Evolutionary conservation across 2,888 invertebrate genomes (phyloP), one percentile per base, ranked within the genome.

Genomic region (Mythimna ferrago): DNA sequence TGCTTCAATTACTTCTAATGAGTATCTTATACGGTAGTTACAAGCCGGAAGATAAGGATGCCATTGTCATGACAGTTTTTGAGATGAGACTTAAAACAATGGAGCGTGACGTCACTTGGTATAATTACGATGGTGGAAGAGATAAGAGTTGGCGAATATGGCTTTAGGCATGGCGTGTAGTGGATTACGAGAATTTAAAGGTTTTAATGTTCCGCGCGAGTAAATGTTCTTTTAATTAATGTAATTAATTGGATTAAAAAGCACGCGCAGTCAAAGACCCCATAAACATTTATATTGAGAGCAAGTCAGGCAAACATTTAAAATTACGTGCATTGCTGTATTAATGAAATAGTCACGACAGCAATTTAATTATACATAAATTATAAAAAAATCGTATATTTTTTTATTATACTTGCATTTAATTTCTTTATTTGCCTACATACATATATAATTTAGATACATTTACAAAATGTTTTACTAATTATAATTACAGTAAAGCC

Each of bases 31-130:
- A 70, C 2, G 56, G 71, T 41, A 68, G 14, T 67, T 53, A 51
- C 72, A 41, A 60, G 53, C 41, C 10, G 32, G 26, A 54, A 67
- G 76, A 73, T 78, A 78, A 66, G 61, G 21, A 56, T 14, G 61
- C 21, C 66, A 69, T 58, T 61, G 16, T 38, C 54, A 19, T 57
- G n/a, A 7, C 38, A 63, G 58, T 57, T 72, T 79, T 72, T 66
- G 19, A 79, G 61, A 56, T 32, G 61, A 51, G 35, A 10, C 32
- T 19, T 35, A 67, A 58, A 71, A 78, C 73, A 83, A 83, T 80
- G 44, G 67, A 10, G 38, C 54, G 38, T 73, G 75, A 73, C 78
- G 71, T 67, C 64, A 65, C n/a, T 32, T n/a, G 60, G 32, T 64
- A 68, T 74, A 73, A 80, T 81, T 71, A 73, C 57, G 48, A 58